phyloP scores from a whole-genome alignment of 2,888 invertebrate genomes.

The Acanthosepion lycidas region DNA sequence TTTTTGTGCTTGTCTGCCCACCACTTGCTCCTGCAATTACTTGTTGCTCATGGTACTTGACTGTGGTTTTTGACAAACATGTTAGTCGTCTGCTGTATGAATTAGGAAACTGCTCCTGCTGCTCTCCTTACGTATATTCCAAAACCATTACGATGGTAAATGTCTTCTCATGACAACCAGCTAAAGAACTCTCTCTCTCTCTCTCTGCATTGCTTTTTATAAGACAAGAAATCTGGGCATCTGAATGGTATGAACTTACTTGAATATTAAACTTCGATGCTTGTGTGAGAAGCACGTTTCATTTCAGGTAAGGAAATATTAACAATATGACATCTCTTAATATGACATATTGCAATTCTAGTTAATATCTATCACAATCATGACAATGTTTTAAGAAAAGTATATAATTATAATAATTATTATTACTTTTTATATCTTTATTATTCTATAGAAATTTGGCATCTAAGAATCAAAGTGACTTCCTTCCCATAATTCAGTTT shows the following conservation, averaged over 20 bases:
- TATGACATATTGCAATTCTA: too few species aligned
- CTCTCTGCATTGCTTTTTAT: not conserved
- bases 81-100: not conserved
- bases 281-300: too few species aligned
- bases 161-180: not conserved
- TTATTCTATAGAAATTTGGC: too few species aligned
- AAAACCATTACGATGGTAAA: not conserved
- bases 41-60: not conserved
- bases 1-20: not conserved
- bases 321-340: too few species aligned
- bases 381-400: too few species aligned
- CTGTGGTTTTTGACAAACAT: not conserved
- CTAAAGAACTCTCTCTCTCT: not conserved
- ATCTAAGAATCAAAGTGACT: too few species aligned
- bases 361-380: too few species aligned
- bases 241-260: too few species aligned
- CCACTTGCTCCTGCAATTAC: constrained; percentile 1
- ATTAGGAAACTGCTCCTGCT: not conserved
- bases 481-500: too few species aligned
- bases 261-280: too few species aligned
- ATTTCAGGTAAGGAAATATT: not conserved
- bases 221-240: not conserved
- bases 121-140: not conserved
- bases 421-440: too few species aligned
- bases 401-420: too few species aligned